Conservation (phyloP, 2,797 vertebrate species). For the Anableps anableps region DNA sequence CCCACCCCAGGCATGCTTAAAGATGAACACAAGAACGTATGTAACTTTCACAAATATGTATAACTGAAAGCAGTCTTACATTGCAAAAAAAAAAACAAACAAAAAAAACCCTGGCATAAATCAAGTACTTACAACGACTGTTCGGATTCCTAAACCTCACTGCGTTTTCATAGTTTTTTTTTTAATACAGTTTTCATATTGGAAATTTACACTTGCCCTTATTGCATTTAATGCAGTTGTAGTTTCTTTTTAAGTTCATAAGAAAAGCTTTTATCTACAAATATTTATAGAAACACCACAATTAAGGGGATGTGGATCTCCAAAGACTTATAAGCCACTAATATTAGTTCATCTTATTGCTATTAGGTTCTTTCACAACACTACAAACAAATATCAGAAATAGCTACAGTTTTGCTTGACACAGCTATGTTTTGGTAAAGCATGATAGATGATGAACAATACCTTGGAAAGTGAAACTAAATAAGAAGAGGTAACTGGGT, state of each 20-base stretch:
- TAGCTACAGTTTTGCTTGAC: not conserved
- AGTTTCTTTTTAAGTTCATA: not conserved
- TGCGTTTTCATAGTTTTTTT: not conserved
- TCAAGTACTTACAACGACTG: not conserved
- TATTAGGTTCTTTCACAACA: too few relatives aligned
- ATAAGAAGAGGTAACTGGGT: not conserved
- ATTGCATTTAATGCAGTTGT: not conserved
- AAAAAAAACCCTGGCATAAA: too few relatives aligned
- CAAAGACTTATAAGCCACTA: not conserved
- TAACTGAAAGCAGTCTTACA: not conserved
- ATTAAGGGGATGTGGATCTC: not conserved
- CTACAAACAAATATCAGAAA: not conserved
- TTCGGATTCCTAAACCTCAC: not conserved
- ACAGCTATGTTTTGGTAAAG: not conserved
- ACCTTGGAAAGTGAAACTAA: constrained; percentile 4
- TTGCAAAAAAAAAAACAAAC: not conserved
- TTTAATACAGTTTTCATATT: not conserved
- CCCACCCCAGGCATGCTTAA: not conserved
- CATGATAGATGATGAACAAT: too few relatives aligned
- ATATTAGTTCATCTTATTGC: not conserved
- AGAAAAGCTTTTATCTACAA: not conserved
- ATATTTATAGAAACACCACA: not conserved
- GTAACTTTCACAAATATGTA: not conserved
- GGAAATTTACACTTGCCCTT: not conserved
- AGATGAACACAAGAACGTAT: not conserved